Evolutionary conservation across 2,888 invertebrate species (phyloP).

Genomic region (Drosophila atripex): DNA sequence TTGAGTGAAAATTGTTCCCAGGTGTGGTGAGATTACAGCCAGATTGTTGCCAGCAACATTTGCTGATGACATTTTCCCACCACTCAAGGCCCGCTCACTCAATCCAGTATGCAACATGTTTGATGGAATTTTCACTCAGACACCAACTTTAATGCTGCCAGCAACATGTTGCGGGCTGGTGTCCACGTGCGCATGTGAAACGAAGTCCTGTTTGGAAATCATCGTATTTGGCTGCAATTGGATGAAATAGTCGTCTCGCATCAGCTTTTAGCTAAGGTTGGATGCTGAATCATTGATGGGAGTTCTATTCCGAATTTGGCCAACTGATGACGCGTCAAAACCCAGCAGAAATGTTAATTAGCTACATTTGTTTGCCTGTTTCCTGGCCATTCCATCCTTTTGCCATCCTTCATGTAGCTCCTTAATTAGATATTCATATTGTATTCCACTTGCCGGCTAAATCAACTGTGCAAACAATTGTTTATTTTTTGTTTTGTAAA

Average conservation of each 20-base stretch:
- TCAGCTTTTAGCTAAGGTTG: background rate
- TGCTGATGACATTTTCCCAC: background rate
- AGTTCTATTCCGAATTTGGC: slow-evolving; percentile 11
- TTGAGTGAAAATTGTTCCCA: no score
- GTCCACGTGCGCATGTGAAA: slow-evolving; percentile 6
- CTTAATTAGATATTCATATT: slow-evolving; percentile 73
- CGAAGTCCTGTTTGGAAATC: background rate
- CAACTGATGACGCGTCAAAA: slow-evolving; percentile 56
- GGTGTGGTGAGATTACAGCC: no score
- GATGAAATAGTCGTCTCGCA: slow-evolving; percentile 1
- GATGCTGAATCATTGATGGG: background rate
- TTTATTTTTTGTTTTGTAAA: slow-evolving; percentile 39
- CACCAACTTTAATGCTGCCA: background rate
- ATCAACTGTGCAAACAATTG: slow-evolving; percentile 12
- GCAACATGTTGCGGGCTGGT: background rate
- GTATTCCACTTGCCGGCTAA: slow-evolving; percentile 41
- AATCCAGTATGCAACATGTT: background rate
- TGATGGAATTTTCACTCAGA: background rate
- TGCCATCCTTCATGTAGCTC: slow-evolving; percentile 4
- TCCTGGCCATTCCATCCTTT: slow-evolving; percentile 7
- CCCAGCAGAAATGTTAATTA: slow-evolving; percentile 60
- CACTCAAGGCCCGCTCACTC: background rate
- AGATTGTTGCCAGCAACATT: no score
- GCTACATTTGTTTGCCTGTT: slow-evolving; percentile 62
- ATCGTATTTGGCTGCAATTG: slow-evolving; percentile 15